These are phyloP conservation scores for Glyptemys insculpta DNA, from an alignment of 2,797 vertebrate species.

Conservation along the genomic window DNA sequence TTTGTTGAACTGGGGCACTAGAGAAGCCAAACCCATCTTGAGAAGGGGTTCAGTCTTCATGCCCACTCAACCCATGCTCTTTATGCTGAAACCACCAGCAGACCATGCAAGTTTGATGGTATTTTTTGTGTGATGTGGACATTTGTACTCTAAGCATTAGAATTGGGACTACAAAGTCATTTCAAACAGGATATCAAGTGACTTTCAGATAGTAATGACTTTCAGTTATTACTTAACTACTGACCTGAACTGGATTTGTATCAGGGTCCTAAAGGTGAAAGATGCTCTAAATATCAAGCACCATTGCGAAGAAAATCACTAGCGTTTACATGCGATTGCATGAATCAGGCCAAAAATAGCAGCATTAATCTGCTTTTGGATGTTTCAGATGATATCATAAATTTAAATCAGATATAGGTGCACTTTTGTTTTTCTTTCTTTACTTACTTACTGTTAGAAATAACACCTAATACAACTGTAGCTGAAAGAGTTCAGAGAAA, in stretches of 20 bases:
- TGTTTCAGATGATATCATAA: no score
- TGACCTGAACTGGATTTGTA: not conserved
- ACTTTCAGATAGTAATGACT: not conserved
- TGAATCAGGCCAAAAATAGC: no score
- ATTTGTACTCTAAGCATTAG: not conserved
- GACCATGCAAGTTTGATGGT: not conserved
- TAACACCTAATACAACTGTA: not conserved
- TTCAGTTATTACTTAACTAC: not conserved
- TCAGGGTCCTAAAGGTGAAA: not conserved
- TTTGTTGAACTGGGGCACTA: not conserved
- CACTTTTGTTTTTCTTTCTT: no score
- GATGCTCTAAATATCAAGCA: no score
- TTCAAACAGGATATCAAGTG: not conserved
- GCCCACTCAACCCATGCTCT: fast-evolving
- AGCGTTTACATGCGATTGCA: no score
- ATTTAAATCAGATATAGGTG: no score
- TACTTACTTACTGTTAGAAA: not conserved
- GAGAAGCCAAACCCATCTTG: not conserved
- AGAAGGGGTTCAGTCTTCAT: not conserved
- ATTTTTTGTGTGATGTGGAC: not conserved
- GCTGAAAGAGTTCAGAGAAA: not conserved
- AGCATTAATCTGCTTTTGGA: no score
- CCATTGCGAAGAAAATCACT: no score
- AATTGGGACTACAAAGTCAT: not conserved
- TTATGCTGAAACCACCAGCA: not conserved